A percentile compares a stretch with the other conserved stretches of the same genome.
These are phyloP conservation scores for Thaleichthys pacificus DNA, from an alignment of 2,797 vertebrate species.

Conservation along the genomic window DNA sequence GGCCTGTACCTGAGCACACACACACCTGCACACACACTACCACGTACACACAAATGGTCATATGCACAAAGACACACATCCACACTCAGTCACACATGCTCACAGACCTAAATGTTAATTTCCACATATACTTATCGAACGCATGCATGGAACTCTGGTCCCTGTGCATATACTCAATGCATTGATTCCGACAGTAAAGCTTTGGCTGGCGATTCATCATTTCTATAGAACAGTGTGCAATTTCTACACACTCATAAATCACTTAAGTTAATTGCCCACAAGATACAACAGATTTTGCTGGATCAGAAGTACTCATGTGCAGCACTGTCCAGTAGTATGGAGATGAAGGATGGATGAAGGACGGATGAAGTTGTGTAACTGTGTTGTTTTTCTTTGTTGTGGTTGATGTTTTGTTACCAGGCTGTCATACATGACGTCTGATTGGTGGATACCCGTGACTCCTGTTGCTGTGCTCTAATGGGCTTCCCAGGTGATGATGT, in stretches of 20 bases:
- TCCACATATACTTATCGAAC: constrained; percentile 13
- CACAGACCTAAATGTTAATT: not conserved
- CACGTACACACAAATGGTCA: too few species aligned
- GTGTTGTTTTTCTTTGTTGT: not conserved
- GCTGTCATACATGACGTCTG: not conserved
- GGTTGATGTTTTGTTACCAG: not conserved
- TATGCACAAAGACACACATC: not conserved
- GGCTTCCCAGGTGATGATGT: not conserved
- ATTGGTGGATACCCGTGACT: not conserved
- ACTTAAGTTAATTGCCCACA: constrained; percentile 41
- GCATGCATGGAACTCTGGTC: constrained; percentile 34
- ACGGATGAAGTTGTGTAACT: not conserved
- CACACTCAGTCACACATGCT: not conserved
- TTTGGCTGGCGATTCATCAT: constrained; percentile 53
- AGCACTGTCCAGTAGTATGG: not conserved
- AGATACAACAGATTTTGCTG: constrained; percentile 20
- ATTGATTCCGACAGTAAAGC: constrained; percentile 46
- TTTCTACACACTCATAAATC: constrained; percentile 60
- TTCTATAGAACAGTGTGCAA: constrained; percentile 32
- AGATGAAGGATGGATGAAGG: not conserved
- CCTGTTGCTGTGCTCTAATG: not conserved
- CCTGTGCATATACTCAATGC: constrained; percentile 32
- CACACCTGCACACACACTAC: too few species aligned
- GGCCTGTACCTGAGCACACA: too few species aligned
- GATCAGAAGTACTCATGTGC: not conserved